Conservation (phyloP, 1,140 invertebrate genomes). For the Daktulosphaira vitifoliae region DNA sequence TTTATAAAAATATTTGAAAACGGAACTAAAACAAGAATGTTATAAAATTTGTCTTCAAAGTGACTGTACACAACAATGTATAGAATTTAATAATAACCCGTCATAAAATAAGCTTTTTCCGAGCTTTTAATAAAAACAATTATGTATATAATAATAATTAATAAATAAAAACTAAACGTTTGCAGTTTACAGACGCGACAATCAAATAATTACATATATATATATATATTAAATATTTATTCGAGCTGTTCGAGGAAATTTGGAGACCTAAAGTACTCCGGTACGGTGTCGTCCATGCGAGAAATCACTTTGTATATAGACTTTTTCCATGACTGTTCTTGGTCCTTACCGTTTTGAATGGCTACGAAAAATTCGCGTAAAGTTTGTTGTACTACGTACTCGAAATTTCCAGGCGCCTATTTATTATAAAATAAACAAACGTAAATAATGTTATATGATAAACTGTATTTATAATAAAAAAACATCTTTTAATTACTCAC, state of each 20-base stretch:
- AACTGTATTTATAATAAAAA: background rate
- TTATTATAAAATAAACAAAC: background rate
- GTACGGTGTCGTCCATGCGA: slow-evolving; percentile 93
- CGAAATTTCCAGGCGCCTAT: slow-evolving; percentile 95
- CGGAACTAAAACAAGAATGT: slow-evolving; percentile 10
- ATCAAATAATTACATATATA: slow-evolving; percentile 32
- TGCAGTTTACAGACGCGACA: slow-evolving; percentile 34
- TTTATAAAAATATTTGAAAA: slow-evolving; percentile 32
- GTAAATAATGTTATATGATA: background rate
- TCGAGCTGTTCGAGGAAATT: slow-evolving; percentile 98
- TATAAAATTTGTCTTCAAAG: slow-evolving; percentile 32
- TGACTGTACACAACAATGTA: slow-evolving; percentile 30
- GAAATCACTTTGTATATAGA: slow-evolving; percentile 99
- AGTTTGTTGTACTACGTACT: slow-evolving; percentile 92
- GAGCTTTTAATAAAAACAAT: slow-evolving; percentile 37
- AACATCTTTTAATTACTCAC: slow-evolving; percentile 51
- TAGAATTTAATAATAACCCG: slow-evolving; percentile 37
- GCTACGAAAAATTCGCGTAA: slow-evolving; percentile 97
- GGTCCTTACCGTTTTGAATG: slow-evolving; percentile 88
- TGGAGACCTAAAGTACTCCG: slow-evolving; percentile 98
- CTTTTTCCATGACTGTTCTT: slow-evolving; percentile 99
- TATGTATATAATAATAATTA: slow-evolving; percentile 32
- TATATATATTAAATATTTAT: slow-evolving; percentile 48
- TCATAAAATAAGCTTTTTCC: slow-evolving; percentile 38
- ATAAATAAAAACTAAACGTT: slow-evolving; percentile 30